Evolutionary conservation across 2,113 vertebrate genomes (phyloP).

Genomic region (Nipponia nippon): DNA sequence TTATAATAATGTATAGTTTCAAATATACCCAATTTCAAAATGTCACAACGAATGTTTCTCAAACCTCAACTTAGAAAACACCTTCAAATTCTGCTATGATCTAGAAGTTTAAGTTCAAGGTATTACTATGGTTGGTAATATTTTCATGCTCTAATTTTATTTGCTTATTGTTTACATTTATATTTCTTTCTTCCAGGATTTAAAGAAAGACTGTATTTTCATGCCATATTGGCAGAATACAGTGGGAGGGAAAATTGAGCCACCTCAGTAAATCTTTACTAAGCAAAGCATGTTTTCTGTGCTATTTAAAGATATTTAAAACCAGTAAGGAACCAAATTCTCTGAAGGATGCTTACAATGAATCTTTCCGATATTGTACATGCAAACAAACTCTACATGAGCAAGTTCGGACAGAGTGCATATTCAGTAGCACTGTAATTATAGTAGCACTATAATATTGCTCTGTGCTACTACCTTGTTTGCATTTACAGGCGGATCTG

Average conservation of each 20-base stretch:
- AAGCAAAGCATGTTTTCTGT: neutral
- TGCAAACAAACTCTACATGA: neutral
- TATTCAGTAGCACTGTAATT: neutral
- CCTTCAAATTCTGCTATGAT: neutral
- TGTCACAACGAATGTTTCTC: neutral
- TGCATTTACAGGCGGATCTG: neutral
- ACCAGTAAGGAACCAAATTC: neutral
- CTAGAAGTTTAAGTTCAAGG: neutral
- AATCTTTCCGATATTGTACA: neutral
- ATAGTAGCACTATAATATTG: neutral
- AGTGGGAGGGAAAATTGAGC: neutral
- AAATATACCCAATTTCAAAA: neutral
- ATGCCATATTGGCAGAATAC: neutral
- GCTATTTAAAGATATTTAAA: constrained; percentile 10
- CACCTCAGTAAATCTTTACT: constrained; percentile 1
- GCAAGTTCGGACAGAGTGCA: neutral
- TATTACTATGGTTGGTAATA: neutral
- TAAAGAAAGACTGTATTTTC: neutral
- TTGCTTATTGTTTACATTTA: neutral
- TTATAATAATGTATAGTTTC: neutral
- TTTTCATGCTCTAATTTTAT: neutral
- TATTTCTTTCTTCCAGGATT: neutral
- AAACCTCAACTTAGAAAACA: neutral
- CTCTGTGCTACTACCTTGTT: neutral
- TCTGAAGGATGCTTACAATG: neutral